Percentiles rank a stretch among this genome's conserved stretches.
phyloP scores from a whole-genome alignment of 2,113 vertebrate genomes.

The Jacana jacana region DNA sequence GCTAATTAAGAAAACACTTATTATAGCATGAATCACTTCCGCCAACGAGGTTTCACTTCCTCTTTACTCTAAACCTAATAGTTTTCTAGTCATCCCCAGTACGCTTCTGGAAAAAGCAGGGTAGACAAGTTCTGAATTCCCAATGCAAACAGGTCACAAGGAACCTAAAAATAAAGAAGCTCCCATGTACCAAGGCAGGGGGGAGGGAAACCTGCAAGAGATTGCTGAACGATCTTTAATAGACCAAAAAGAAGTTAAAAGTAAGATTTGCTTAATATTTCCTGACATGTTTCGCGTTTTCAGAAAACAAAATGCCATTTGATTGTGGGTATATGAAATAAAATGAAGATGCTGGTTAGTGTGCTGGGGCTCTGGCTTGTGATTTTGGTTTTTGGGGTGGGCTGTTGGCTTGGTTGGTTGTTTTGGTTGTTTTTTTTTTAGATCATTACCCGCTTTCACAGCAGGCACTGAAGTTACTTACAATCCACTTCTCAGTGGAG shows the following conservation, averaged over 20 bases:
- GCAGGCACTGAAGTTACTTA: not conserved
- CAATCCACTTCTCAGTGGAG: not conserved
- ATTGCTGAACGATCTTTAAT: not conserved
- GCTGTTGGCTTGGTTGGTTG: too few species aligned
- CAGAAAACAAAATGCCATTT: not conserved
- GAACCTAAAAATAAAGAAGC: slow-evolving; percentile 41
- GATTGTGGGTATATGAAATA: not conserved
- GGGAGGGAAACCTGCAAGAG: not conserved
- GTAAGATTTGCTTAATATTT: not conserved
- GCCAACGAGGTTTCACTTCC: slow-evolving; percentile 5
- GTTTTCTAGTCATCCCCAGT: not conserved
- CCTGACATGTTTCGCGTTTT: not conserved
- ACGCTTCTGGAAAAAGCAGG: not conserved
- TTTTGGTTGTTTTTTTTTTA: not conserved
- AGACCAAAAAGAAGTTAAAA: not conserved
- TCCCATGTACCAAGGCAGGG: not conserved
- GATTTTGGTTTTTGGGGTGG: not conserved
- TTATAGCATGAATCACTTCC: slow-evolving; percentile 18
- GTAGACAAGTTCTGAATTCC: slow-evolving; percentile 45
- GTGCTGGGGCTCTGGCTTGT: not conserved
- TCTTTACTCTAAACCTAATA: not conserved
- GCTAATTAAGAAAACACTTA: slow-evolving; percentile 17
- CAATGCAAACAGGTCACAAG: slow-evolving; percentile 33
- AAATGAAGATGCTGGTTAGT: fast-evolving
- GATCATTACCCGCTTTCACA: not conserved